phyloP scores from a whole-genome alignment of 1,140 invertebrate species.

The Drosophila pandora region DNA sequence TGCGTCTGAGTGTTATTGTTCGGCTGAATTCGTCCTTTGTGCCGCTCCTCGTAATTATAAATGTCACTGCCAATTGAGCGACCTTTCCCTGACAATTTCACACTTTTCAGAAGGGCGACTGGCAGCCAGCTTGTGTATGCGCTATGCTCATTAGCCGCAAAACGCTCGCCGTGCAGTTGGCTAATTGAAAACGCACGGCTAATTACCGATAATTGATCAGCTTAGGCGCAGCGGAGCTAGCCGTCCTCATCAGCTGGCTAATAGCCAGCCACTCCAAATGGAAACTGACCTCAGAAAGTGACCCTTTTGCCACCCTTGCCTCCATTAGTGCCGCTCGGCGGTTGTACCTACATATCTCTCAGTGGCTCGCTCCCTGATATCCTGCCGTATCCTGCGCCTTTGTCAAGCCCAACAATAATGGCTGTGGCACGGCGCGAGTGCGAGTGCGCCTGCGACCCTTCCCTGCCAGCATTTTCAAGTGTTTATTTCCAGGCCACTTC shows the following conservation, averaged over 20 bases:
- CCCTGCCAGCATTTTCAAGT: constrained; percentile 59
- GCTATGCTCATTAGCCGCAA: constrained; percentile 49
- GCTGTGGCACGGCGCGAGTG: neutral
- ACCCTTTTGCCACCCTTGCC: constrained; percentile 19
- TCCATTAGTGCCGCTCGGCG: constrained; percentile 60
- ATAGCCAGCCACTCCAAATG: constrained; percentile 25
- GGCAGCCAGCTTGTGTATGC: constrained; percentile 12
- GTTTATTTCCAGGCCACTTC: constrained; percentile 79
- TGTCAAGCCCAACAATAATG: constrained; percentile 65
- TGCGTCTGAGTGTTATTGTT: constrained; percentile 61
- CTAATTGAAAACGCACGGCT: constrained; percentile 60
- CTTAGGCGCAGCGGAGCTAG: constrained; percentile 35
- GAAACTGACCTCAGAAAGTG: constrained; percentile 16
- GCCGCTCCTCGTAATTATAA: constrained; percentile 49
- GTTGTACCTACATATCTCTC: constrained; percentile 2
- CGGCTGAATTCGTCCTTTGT: constrained; percentile 33
- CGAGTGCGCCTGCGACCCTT: constrained; percentile 12
- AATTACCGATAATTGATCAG: constrained; percentile 71
- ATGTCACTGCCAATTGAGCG: constrained; percentile 48
- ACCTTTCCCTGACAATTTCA: constrained; percentile 37
- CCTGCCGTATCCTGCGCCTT: constrained; percentile 38
- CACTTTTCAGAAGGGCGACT: constrained; percentile 43
- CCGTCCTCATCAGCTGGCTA: constrained; percentile 41
- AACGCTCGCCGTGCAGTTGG: constrained; percentile 49
- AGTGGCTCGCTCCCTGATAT: constrained; percentile 12